Evolutionary conservation across 2,797 vertebrate species (phyloP).

Genomic region (Enteromius argenteus): DNA sequence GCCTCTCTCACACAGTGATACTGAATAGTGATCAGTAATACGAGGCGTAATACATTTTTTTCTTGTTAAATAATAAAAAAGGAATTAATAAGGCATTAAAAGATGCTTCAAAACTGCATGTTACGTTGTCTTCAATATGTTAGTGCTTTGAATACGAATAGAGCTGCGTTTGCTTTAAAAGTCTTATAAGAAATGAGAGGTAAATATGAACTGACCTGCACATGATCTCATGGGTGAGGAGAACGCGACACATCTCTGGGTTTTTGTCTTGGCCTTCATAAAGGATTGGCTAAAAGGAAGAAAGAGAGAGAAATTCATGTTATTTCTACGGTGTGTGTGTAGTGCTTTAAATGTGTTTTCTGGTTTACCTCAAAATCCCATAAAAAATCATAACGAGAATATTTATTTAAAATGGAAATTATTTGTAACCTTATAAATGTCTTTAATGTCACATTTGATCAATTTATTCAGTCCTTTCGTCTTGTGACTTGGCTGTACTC

Average conservation of each 20-base stretch:
- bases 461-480: not conserved
- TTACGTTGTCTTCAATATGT: not conserved
- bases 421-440: not conserved
- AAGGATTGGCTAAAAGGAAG: constrained; percentile 82
- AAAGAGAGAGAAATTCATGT: not conserved
- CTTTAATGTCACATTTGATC: not conserved
- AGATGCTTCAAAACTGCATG: not conserved
- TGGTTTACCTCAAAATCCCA: not conserved
- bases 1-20: not conserved
- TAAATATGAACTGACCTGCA: constrained; percentile 85
- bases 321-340: not conserved
- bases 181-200: not conserved
- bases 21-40: constrained; percentile 27
- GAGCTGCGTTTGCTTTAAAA: not conserved
- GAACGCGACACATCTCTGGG: constrained; percentile 92
- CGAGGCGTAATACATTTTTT: not conserved
- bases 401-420: not conserved
- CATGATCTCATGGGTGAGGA: constrained; percentile 95
- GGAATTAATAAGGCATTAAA: constrained; percentile 32
- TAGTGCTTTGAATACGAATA: not conserved
- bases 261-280: constrained; percentile 95
- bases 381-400: not conserved
- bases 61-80: constrained; percentile 24
- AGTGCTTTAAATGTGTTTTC: not conserved
- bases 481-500: not conserved